phyloP scores from a whole-genome alignment of 2,797 vertebrate genomes.

The Hoplostethus mediterraneus region DNA sequence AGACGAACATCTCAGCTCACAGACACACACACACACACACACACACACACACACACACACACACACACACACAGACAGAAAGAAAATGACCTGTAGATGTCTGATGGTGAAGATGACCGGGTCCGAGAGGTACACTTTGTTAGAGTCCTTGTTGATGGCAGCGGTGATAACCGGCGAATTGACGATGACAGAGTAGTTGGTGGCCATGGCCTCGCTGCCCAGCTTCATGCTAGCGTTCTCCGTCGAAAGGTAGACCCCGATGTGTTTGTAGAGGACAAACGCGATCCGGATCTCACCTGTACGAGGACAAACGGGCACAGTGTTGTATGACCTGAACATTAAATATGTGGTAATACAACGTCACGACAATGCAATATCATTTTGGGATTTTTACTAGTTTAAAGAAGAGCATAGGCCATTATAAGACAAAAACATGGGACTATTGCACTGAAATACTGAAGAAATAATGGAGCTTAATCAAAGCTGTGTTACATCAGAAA shows the following conservation, averaged over 20 bases:
- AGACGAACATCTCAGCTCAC: too few species aligned
- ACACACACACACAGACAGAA: not conserved
- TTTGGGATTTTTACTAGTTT: not conserved
- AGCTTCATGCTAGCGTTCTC: constrained; percentile 98
- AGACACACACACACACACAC: not conserved
- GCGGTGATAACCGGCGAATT: constrained; percentile 97
- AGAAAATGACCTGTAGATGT: constrained; percentile 91
- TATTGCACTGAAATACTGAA: not conserved
- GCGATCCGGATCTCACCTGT: constrained; percentile 97
- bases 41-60: not conserved
- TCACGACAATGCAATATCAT: not conserved
- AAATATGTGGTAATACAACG: not conserved
- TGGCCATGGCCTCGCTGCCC: constrained; percentile 92
- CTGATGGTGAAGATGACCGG: constrained; percentile 96
- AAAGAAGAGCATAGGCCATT: not conserved
- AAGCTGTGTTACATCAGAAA: not conserved
- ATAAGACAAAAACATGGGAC: not conserved
- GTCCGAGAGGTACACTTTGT: constrained; percentile 97
- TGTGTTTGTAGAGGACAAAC: constrained; percentile 97
- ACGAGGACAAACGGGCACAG: constrained; percentile 13
- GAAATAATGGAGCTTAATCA: not conserved
- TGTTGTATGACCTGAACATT: not conserved
- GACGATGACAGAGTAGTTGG: constrained; percentile 97
- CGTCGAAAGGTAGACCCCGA: constrained; percentile 95
- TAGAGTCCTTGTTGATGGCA: constrained; percentile 98